phyloP scores from a whole-genome alignment of 2,113 vertebrate genomes.

The Salvator merianae region DNA sequence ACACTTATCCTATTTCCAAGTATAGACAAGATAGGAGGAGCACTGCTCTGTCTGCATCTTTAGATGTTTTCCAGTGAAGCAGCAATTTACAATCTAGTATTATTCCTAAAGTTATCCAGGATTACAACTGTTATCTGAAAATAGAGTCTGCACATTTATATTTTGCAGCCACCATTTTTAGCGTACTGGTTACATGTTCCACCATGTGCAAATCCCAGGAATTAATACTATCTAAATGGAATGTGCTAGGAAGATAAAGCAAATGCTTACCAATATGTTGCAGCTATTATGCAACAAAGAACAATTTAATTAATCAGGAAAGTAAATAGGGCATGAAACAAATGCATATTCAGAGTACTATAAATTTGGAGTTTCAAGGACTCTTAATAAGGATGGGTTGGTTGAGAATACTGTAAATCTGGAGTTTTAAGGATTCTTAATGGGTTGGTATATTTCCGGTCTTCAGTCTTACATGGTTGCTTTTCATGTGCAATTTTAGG shows the following conservation, averaged over 20 bases:
- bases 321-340: not conserved
- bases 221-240: conserved; percentile 36
- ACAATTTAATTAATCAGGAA: conserved; percentile 7
- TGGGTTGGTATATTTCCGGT: too few relatives aligned
- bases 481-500: not conserved
- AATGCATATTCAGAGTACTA: not conserved
- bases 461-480: not conserved
- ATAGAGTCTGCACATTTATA: not conserved
- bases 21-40: too few relatives aligned
- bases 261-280: conserved; percentile 29
- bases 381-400: not conserved
- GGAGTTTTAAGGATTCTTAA: not conserved
- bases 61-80: not conserved
- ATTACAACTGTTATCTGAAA: not conserved
- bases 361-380: not conserved
- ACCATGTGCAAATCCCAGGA: not conserved
- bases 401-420: not conserved
- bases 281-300: not conserved
- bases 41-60: too few relatives aligned
- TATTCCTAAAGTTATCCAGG: not conserved
- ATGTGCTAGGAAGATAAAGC: not conserved
- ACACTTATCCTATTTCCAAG: not conserved
- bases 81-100: not conserved
- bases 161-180: not conserved
- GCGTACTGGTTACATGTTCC: not conserved